Evolutionary conservation across 2,797 vertebrate genomes (phyloP).

Genomic region (Staurois parvus): DNA sequence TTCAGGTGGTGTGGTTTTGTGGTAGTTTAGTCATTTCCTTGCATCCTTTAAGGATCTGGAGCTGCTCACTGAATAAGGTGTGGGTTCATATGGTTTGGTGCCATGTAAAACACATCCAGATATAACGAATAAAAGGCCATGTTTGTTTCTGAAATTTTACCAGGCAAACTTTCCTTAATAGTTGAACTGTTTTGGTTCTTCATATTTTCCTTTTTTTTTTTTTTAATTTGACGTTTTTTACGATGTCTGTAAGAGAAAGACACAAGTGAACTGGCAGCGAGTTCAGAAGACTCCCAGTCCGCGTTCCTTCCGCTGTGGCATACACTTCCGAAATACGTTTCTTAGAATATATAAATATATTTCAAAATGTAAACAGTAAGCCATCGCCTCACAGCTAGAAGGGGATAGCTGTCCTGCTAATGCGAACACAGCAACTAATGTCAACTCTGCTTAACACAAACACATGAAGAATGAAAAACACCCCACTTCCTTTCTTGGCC

Average conservation of each 20-base stretch:
- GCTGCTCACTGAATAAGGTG: not conserved
- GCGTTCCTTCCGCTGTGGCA: conserved; percentile 46
- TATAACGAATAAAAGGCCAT: conserved; percentile 20
- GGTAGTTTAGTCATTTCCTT: not conserved
- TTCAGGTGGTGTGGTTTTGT: conserved; percentile 1
- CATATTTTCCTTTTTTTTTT: not conserved
- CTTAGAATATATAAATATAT: conserved; percentile 53
- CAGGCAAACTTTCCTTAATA: conserved; percentile 13
- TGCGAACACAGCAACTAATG: conserved; percentile 37
- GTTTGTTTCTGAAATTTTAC: not conserved
- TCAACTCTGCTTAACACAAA: conserved; percentile 41
- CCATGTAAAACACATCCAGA: conserved; percentile 39
- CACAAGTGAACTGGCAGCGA: conserved; percentile 13
- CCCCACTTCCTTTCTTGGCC: conserved; percentile 47
- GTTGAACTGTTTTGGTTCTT: conserved; percentile 6
- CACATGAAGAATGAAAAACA: conserved; percentile 45
- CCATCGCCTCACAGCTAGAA: conserved; percentile 14
- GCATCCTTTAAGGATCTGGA: conserved; percentile 16
- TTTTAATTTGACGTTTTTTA: conserved; percentile 13
- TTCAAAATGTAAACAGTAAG: conserved; percentile 52
- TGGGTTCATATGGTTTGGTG: not conserved
- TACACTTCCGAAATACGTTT: conserved; percentile 49
- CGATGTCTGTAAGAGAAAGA: conserved; percentile 14
- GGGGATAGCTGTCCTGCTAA: conserved; percentile 5
- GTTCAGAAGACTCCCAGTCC: conserved; percentile 13